These are phyloP conservation scores for Carollia perspicillata DNA, from an alignment of 2,113 vertebrate genomes.

Conservation along the genomic window DNA sequence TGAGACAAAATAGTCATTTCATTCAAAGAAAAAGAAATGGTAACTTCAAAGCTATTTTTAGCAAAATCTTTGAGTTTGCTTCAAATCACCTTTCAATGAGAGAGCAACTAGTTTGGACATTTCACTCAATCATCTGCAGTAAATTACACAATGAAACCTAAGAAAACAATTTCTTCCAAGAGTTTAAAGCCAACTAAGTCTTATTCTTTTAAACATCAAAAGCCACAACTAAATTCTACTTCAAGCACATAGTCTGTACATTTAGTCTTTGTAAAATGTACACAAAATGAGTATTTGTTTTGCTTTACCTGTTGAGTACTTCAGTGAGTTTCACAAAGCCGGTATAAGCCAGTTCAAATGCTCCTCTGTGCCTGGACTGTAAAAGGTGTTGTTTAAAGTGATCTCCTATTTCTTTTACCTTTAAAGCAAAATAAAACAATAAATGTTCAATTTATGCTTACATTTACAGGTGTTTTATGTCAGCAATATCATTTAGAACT, in stretches of 20 bases:
- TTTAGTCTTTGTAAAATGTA: slow-evolving; percentile 23
- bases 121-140: slow-evolving; percentile 16
- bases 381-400: slow-evolving; percentile 97
- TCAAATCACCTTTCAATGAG: slow-evolving; percentile 49
- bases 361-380: slow-evolving; percentile 96
- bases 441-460: not conserved
- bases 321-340: slow-evolving; percentile 95
- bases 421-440: slow-evolving; percentile 42
- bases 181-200: slow-evolving; percentile 39
- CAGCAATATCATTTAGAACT: not conserved
- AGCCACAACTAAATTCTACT: slow-evolving; percentile 31
- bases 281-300: slow-evolving; percentile 31
- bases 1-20: slow-evolving; percentile 66
- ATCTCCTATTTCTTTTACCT: slow-evolving; percentile 93
- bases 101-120: not conserved
- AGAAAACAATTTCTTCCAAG: slow-evolving; percentile 47
- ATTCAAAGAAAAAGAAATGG: slow-evolving; percentile 59
- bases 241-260: not conserved
- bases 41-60: not conserved
- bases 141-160: slow-evolving; percentile 46
- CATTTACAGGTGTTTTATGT: not conserved
- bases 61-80: slow-evolving; percentile 36
- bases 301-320: slow-evolving; percentile 90
- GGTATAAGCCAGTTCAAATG: slow-evolving; percentile 96
- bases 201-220: slow-evolving; percentile 54